Percentiles rank a stretch among this genome's conserved stretches.
phyloP scores from a whole-genome alignment of 2,113 vertebrate species.

The Scartelaos histophorus region DNA sequence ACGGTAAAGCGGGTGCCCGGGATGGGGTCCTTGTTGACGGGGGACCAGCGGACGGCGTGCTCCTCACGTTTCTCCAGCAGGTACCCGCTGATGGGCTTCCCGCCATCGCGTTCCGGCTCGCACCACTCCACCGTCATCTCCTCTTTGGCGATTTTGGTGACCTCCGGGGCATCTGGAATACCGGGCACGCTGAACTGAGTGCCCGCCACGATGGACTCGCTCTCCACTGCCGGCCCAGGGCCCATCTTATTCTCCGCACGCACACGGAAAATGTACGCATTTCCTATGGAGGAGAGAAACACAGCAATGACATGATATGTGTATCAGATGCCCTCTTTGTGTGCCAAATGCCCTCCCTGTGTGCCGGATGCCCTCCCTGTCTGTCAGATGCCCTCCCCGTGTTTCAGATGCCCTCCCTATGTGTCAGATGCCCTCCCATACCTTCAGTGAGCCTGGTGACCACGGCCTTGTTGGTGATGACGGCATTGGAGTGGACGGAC shows the following conservation, averaged over 20 bases:
- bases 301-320: no score
- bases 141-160: slow-evolving; percentile 89
- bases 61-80: slow-evolving; percentile 94
- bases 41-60: slow-evolving; percentile 87
- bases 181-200: slow-evolving; percentile 90
- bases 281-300: slow-evolving; percentile 37
- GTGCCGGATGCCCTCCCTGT: not conserved
- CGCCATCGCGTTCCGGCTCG: slow-evolving; percentile 91
- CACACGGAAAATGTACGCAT: slow-evolving; percentile 95
- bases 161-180: slow-evolving; percentile 89
- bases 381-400: no score
- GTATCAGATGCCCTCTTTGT: no score
- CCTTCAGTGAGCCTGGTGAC: slow-evolving; percentile 95
- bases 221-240: slow-evolving; percentile 92
- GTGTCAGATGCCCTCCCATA: not conserved
- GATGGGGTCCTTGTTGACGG: slow-evolving; percentile 88
- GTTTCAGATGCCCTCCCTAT: not conserved
- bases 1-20: slow-evolving; percentile 87
- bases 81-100: slow-evolving; percentile 94
- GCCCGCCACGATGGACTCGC: slow-evolving; percentile 87
- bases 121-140: slow-evolving; percentile 96
- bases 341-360: no score
- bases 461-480: slow-evolving; percentile 84
- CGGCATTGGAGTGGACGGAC: slow-evolving; percentile 89
- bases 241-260: slow-evolving; percentile 99